These are phyloP conservation scores for Pherbina coryleti DNA, from an alignment of 2,888 invertebrate species.

Conservation along the genomic window DNA sequence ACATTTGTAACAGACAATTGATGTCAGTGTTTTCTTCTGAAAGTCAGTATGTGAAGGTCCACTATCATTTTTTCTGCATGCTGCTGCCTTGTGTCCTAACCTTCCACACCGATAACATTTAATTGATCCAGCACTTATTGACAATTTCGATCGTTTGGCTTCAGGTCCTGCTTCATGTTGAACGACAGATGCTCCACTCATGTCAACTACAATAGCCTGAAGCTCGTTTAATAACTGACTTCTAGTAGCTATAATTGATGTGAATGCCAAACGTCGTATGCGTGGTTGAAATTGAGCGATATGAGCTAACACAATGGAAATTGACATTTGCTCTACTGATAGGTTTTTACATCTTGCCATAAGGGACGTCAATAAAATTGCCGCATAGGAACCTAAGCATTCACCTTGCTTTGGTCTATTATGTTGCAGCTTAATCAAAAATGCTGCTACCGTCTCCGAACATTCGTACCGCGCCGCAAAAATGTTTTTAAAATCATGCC, in stretches of 20 bases:
- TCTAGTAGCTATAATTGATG: too few species aligned
- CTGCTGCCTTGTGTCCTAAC: neutral
- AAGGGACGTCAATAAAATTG: neutral
- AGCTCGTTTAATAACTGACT: too few species aligned
- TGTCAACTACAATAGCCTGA: too few species aligned
- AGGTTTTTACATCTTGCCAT: too few species aligned
- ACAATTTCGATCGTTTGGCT: too few species aligned
- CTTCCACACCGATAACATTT: neutral
- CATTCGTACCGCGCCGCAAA: neutral
- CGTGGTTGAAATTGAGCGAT: too few species aligned
- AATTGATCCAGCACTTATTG: too few species aligned
- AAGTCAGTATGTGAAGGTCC: neutral
- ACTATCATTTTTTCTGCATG: neutral
- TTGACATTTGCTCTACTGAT: neutral
- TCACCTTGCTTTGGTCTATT: neutral
- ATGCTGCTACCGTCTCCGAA: neutral
- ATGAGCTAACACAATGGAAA: neutral
- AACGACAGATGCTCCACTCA: neutral
- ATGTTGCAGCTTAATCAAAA: too few species aligned
- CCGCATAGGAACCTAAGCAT: neutral
- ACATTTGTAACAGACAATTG: neutral
- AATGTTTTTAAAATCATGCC: neutral
- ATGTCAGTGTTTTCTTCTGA: neutral
- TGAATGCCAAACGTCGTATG: too few species aligned
- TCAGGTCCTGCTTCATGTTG: too few species aligned